Percentiles rank a stretch among this genome's conserved stretches.
Evolutionary conservation across 2,797 vertebrate genomes (phyloP).

Genomic region (Coilia nasus): DNA sequence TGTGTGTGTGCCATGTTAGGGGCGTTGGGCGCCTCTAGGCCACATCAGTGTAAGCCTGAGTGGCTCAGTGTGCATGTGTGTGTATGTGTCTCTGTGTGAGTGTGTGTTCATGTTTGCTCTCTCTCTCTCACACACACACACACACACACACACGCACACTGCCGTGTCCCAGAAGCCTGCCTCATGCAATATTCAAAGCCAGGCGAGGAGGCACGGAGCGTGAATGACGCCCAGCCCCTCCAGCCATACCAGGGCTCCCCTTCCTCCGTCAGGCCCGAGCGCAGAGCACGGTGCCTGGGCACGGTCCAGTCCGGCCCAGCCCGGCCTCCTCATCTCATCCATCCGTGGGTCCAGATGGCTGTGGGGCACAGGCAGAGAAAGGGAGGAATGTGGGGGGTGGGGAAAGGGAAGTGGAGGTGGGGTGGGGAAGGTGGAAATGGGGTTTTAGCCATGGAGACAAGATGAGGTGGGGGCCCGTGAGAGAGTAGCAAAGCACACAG

Average conservation of each 20-base stretch:
- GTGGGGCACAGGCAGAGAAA: background rate
- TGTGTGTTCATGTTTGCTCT: slow-evolving; percentile 32
- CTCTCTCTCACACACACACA: background rate
- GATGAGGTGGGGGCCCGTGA: background rate
- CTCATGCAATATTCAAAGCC: slow-evolving; percentile 80
- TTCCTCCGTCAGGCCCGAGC: background rate
- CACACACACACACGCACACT: slow-evolving; percentile 40
- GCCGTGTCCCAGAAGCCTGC: slow-evolving; percentile 68
- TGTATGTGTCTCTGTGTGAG: slow-evolving; percentile 45
- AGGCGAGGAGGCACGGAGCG: slow-evolving; percentile 60
- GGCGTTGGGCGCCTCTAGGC: slow-evolving; percentile 71
- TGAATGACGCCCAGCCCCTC: slow-evolving; percentile 15
- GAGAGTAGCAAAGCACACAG: background rate
- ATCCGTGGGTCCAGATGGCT: background rate
- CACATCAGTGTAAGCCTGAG: slow-evolving; percentile 77
- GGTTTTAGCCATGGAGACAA: background rate
- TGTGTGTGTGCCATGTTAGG: slow-evolving; percentile 45
- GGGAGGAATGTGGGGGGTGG: background rate
- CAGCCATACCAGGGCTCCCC: background rate
- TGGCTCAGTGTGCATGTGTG: slow-evolving; percentile 60
- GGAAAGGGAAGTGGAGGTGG: background rate
- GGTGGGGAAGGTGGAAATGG: background rate
- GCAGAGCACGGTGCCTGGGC: background rate
- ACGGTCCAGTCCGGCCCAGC: background rate
- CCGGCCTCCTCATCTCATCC: background rate